A percentile compares a stretch with the other conserved stretches of the same genome.
Conservation (phyloP, 2,888 invertebrate species). For the Apotomis turbidana region DNA sequence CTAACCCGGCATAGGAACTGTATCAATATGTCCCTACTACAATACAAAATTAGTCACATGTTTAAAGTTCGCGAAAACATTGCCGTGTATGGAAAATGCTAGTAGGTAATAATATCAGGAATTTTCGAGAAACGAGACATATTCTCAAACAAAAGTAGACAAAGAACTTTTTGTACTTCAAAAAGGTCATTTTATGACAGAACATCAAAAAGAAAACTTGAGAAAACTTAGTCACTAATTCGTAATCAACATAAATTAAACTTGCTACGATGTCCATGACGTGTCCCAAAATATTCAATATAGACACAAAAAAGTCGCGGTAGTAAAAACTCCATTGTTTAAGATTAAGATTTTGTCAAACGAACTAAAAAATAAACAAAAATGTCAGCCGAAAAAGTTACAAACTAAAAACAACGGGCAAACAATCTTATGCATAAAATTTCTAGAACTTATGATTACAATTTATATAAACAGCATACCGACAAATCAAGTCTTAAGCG, state of each 20-base stretch:
- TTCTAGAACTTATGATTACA: slow-evolving; percentile 63
- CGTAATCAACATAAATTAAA: slow-evolving; percentile 8
- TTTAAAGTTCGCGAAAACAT: neutral
- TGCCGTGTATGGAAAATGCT: neutral
- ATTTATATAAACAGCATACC: slow-evolving; percentile 51
- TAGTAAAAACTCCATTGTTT: neutral
- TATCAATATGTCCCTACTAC: slow-evolving; percentile 14
- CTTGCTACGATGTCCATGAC: slow-evolving; percentile 22
- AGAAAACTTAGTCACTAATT: slow-evolving; percentile 4
- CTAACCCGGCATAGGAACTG: slow-evolving; percentile 17
- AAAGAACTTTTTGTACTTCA: neutral
- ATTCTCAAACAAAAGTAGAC: neutral
- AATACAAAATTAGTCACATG: slow-evolving; percentile 1
- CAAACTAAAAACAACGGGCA: slow-evolving; percentile 71
- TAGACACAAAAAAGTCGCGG: slow-evolving; percentile 15
- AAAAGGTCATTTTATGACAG: slow-evolving; percentile 13
- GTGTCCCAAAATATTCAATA: slow-evolving; percentile 1
- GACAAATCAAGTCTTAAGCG: neutral
- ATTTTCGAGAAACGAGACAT: neutral
- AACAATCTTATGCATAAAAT: slow-evolving; percentile 57
- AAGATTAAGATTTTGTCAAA: slow-evolving; percentile 20
- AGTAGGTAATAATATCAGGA: neutral
- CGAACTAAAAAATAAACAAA: slow-evolving; percentile 47
- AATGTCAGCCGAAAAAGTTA: slow-evolving; percentile 59
- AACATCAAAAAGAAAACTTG: slow-evolving; percentile 5